These are phyloP conservation scores for Hirtodrosophila alboralis DNA, from an alignment of 2,888 invertebrate genomes.

Conservation along the genomic window DNA sequence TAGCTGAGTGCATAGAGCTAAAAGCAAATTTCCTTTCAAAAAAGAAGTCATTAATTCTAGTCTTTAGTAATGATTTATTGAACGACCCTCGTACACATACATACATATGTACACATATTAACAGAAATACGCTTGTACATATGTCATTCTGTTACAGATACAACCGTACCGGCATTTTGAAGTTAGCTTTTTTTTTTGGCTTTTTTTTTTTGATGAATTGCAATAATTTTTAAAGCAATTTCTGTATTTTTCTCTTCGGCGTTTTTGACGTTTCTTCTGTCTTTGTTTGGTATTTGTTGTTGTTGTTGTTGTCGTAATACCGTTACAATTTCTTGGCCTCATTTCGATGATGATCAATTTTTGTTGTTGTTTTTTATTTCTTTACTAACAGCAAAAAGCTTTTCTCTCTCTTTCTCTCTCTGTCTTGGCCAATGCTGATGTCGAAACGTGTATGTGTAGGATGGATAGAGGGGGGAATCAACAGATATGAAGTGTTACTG, in stretches of 20 bases:
- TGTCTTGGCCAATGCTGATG: slow-evolving; percentile 20
- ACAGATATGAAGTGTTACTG: background rate
- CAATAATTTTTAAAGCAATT: slow-evolving; percentile 31
- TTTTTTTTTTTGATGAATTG: slow-evolving; percentile 44
- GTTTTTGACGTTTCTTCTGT: slow-evolving; percentile 26
- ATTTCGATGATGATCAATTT: slow-evolving; percentile 48
- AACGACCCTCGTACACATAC: too few relatives aligned
- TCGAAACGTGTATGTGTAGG: slow-evolving; percentile 16
- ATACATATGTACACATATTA: background rate
- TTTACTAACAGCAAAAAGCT: slow-evolving; percentile 25
- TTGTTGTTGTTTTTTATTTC: slow-evolving; percentile 42
- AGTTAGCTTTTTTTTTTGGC: too few relatives aligned
- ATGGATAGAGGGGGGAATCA: background rate
- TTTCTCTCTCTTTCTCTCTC: slow-evolving; percentile 20
- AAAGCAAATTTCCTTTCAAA: too few relatives aligned
- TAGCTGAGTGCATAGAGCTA: too few relatives aligned
- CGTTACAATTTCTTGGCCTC: slow-evolving; percentile 43
- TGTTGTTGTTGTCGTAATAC: slow-evolving; percentile 38
- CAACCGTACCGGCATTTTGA: slow-evolving; percentile 42
- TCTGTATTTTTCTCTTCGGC: slow-evolving; percentile 9
- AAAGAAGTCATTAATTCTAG: too few relatives aligned
- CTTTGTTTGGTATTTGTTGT: slow-evolving; percentile 5
- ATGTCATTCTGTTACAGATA: slow-evolving; percentile 17
- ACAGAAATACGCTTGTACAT: background rate
- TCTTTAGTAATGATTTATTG: too few relatives aligned